phyloP scores from a whole-genome alignment of 2,888 invertebrate species.

The Lymantria monacha region DNA sequence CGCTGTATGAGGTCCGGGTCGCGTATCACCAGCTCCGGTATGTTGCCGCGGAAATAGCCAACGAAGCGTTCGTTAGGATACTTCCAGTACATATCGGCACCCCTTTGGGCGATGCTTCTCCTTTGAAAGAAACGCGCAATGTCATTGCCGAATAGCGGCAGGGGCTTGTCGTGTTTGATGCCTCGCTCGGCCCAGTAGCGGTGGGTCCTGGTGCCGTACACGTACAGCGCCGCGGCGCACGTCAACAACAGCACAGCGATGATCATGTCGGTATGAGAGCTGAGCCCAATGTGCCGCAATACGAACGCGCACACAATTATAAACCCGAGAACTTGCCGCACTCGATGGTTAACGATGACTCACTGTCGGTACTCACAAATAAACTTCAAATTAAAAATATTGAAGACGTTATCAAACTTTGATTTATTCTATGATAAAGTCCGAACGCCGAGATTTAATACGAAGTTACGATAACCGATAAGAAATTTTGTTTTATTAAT shows the following conservation, averaged over 20 bases:
- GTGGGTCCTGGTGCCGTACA: slow-evolving; percentile 45
- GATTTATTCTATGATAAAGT: slow-evolving; percentile 44
- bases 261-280: slow-evolving; percentile 20
- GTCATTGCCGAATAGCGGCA: slow-evolving; percentile 54
- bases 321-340: not conserved
- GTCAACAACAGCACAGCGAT: slow-evolving; percentile 24
- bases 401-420: not conserved
- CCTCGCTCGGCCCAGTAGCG: slow-evolving; percentile 51
- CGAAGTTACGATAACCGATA: no score
- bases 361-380: not conserved
- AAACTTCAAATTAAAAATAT: not conserved
- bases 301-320: not conserved
- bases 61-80: slow-evolving; percentile 54
- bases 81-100: slow-evolving; percentile 50
- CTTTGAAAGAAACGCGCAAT: slow-evolving; percentile 38
- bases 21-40: slow-evolving; percentile 50
- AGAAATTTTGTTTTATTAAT: no score
- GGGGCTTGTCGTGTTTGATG: slow-evolving; percentile 50
- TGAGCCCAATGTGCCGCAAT: slow-evolving; percentile 11
- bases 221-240: slow-evolving; percentile 37
- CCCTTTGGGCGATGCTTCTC: slow-evolving; percentile 43
- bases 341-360: not conserved
- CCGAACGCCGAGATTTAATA: slow-evolving; percentile 5
- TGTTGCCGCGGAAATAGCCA: slow-evolving; percentile 47
- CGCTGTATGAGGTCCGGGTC: slow-evolving; percentile 55